Percentiles rank a stretch among this genome's conserved stretches.
These are phyloP conservation scores for Poeciliopsis turneri DNA, from an alignment of 2,797 vertebrate species.

Conservation along the genomic window DNA sequence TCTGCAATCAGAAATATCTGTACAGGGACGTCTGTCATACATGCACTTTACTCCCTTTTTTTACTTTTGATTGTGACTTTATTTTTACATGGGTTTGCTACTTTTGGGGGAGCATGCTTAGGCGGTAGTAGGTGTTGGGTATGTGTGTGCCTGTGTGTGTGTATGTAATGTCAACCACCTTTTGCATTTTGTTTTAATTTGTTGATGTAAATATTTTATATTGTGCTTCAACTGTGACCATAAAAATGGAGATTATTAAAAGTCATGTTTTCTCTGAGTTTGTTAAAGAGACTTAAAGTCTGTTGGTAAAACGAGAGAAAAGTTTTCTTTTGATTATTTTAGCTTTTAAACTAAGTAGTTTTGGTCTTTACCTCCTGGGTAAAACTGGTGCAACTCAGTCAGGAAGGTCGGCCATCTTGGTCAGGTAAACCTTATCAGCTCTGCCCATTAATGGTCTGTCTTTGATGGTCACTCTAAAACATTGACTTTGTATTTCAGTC, in stretches of 20 bases:
- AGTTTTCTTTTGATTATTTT: background rate
- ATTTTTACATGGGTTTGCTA: slow-evolving; percentile 70
- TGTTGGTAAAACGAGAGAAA: background rate
- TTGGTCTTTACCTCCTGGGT: background rate
- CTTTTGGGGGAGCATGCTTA: slow-evolving; percentile 70
- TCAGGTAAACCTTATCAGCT: background rate
- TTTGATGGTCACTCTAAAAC: background rate
- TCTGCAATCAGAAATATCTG: slow-evolving; percentile 70
- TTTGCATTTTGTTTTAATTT: slow-evolving; percentile 70
- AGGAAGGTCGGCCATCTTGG: background rate
- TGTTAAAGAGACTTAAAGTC: slow-evolving; percentile 4
- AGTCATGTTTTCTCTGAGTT: slow-evolving; percentile 29
- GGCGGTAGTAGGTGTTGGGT: slow-evolving; percentile 59
- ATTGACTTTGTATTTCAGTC: background rate
- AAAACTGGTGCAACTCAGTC: background rate
- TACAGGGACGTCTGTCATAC: slow-evolving; percentile 75
- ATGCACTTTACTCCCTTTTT: slow-evolving; percentile 83
- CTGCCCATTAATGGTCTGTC: background rate
- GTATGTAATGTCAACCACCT: slow-evolving; percentile 56
- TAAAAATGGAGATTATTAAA: slow-evolving; percentile 65
- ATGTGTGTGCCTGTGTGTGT: slow-evolving; percentile 51
- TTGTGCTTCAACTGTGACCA: slow-evolving; percentile 84
- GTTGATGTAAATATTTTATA: slow-evolving; percentile 81
- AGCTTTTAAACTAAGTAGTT: background rate
- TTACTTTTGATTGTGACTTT: slow-evolving; percentile 56